Conservation (phyloP, 2,113 vertebrate genomes). For the Cryptomyrus ogoouensis region DNA sequence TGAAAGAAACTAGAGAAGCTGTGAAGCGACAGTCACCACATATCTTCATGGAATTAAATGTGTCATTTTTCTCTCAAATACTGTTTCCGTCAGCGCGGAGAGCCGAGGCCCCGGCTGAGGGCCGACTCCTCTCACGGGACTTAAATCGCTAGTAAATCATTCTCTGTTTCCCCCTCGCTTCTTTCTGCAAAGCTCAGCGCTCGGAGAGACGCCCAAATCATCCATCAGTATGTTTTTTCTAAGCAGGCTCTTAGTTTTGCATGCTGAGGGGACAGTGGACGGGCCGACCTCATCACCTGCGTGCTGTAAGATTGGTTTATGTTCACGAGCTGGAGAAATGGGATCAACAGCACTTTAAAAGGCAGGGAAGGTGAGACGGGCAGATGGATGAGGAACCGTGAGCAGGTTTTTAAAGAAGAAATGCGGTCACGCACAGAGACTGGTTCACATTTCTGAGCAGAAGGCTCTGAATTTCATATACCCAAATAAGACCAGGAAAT, state of each 20-base stretch:
- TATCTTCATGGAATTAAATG: conserved; percentile 63
- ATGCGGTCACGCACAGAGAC: not conserved
- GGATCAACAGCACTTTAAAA: not conserved
- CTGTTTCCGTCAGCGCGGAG: conserved; percentile 59
- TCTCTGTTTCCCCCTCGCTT: conserved; percentile 58
- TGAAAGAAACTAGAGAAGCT: not conserved
- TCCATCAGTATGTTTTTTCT: conserved; percentile 49
- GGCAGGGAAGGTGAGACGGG: not conserved
- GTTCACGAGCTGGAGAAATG: not conserved
- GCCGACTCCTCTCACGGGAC: conserved; percentile 69
- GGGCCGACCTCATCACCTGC: conserved; percentile 32
- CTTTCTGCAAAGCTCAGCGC: conserved; percentile 68
- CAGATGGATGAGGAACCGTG: not conserved
- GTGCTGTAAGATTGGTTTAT: conserved; percentile 4
- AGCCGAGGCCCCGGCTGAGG: conserved; percentile 59
- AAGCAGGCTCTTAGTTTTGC: not conserved
- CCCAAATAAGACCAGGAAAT: not conserved
- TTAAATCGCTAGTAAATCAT: conserved; percentile 73
- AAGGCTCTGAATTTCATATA: not conserved
- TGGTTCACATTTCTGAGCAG: not conserved
- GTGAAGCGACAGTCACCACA: conserved; percentile 40
- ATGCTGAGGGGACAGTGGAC: conserved; percentile 28
- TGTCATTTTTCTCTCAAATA: conserved; percentile 65
- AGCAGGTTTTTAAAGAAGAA: not conserved
- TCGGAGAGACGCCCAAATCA: conserved; percentile 66